phyloP scores from a whole-genome alignment of 2,113 vertebrate genomes.

The Amblyopsis rosae region DNA sequence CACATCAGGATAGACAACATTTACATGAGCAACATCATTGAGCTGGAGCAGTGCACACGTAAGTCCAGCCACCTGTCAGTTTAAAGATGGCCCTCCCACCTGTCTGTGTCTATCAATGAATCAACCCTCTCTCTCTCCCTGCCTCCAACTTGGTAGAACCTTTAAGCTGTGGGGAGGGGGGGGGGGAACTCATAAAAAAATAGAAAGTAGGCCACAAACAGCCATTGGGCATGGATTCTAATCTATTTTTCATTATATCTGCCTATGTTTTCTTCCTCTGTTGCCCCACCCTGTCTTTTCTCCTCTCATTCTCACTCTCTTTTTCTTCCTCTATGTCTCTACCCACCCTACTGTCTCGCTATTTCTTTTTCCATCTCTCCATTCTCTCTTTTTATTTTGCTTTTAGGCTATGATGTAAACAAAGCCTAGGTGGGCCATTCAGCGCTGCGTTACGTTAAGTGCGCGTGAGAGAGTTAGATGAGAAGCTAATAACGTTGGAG shows the following conservation, averaged over 20 bases:
- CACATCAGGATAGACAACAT: slow-evolving; percentile 94
- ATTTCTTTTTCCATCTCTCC: neutral
- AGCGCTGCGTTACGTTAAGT: neutral
- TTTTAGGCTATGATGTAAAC: neutral
- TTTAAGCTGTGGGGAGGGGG: slow-evolving; percentile 17
- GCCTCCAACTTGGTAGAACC: neutral
- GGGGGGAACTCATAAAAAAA: slow-evolving; percentile 30
- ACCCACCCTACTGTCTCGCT: neutral
- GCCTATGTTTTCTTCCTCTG: slow-evolving; percentile 38
- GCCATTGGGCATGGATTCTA: slow-evolving; percentile 72
- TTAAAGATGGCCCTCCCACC: neutral
- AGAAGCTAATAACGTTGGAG: no score
- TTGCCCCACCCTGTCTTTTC: slow-evolving; percentile 13
- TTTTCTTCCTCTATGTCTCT: neutral
- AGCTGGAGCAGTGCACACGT: slow-evolving; percentile 92
- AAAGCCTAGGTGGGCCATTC: neutral
- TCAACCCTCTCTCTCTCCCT: neutral
- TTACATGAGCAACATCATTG: slow-evolving; percentile 86
- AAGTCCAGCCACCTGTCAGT: slow-evolving; percentile 30
- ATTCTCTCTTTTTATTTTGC: neutral
- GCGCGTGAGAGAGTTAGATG: neutral
- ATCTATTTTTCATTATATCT: slow-evolving; percentile 77
- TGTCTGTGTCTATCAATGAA: neutral
- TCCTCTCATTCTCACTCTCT: neutral
- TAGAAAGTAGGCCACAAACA: slow-evolving; percentile 74